phyloP scores from a whole-genome alignment of 2,888 invertebrate species.

The Stenolophus ochropezus region DNA sequence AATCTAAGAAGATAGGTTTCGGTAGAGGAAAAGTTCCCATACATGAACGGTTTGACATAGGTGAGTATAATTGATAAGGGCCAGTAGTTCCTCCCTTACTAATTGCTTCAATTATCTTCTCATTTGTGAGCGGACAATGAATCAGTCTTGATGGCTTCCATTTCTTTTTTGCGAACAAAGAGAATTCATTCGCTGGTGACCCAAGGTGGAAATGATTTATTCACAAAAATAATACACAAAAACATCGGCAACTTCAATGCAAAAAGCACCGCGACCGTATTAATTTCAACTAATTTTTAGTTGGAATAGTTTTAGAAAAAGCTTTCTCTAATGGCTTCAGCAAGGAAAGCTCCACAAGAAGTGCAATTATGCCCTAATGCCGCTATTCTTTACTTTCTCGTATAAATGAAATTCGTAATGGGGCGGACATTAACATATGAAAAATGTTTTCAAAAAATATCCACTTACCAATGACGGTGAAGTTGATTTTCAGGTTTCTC shows the following conservation, averaged over 20 bases:
- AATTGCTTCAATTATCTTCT: constrained; percentile 60
- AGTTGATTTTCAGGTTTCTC: constrained; percentile 83
- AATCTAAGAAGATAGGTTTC: too few species aligned
- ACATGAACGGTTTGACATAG: constrained; percentile 34
- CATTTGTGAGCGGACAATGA: constrained; percentile 59
- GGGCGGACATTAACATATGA: not conserved
- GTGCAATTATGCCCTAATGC: not conserved
- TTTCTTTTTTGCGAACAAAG: constrained; percentile 56
- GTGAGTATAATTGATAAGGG: constrained; percentile 15
- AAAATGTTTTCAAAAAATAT: not conserved
- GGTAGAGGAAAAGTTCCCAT: constrained; percentile 10
- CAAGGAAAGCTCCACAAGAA: not conserved
- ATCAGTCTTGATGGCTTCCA: constrained; percentile 58
- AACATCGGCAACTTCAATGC: constrained; percentile 33
- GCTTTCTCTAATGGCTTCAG: constrained; percentile 31
- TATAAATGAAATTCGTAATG: not conserved
- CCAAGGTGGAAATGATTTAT: constrained; percentile 58
- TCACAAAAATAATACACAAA: constrained; percentile 54
- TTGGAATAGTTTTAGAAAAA: constrained; percentile 46
- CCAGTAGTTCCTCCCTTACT: constrained; percentile 22
- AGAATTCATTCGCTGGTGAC: constrained; percentile 38
- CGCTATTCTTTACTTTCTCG: not conserved
- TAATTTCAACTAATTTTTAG: constrained; percentile 58
- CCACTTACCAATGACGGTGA: constrained; percentile 83
- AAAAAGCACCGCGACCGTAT: constrained; percentile 44